These are phyloP conservation scores for Hesperia comma DNA, from an alignment of 2,888 invertebrate genomes.

Conservation along the genomic window DNA sequence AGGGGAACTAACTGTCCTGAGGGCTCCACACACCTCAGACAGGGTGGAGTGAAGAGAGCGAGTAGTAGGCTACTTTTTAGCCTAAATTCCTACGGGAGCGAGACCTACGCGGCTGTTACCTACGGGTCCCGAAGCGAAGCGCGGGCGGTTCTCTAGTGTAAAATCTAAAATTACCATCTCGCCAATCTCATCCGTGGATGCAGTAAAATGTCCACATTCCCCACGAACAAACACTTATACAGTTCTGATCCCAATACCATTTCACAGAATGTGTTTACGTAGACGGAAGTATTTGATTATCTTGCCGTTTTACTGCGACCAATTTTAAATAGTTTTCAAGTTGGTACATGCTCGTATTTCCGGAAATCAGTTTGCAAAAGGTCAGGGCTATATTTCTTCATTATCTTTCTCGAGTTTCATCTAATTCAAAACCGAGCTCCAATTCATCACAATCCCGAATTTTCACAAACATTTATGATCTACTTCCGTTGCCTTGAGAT, in stretches of 20 bases:
- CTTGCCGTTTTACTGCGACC: background rate
- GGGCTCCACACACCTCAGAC: too few relatives aligned
- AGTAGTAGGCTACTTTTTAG: too few relatives aligned
- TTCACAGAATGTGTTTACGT: slow-evolving; percentile 1
- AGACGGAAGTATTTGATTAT: slow-evolving; percentile 9
- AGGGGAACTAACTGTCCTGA: too few relatives aligned
- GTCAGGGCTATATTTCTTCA: background rate
- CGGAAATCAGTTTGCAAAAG: background rate
- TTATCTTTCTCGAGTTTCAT: background rate
- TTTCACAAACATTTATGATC: slow-evolving; percentile 21
- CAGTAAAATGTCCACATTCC: slow-evolving; percentile 14
- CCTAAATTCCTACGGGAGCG: too few relatives aligned
- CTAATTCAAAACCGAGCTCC: background rate
- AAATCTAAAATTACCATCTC: slow-evolving; percentile 14
- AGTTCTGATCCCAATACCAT: slow-evolving; percentile 9
- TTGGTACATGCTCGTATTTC: background rate
- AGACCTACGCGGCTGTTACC: too few relatives aligned
- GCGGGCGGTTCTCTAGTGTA: too few relatives aligned
- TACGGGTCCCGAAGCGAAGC: too few relatives aligned
- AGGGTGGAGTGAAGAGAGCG: too few relatives aligned
- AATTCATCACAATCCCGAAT: slow-evolving; percentile 3
- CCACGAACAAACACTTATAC: slow-evolving; percentile 8
- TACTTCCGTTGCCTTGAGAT: slow-evolving; percentile 28
- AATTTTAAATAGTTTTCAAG: background rate
- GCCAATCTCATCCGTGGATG: slow-evolving; percentile 5